Evolutionary conservation across 2,113 vertebrate genomes (phyloP).

Genomic region (Calonectris borealis): DNA sequence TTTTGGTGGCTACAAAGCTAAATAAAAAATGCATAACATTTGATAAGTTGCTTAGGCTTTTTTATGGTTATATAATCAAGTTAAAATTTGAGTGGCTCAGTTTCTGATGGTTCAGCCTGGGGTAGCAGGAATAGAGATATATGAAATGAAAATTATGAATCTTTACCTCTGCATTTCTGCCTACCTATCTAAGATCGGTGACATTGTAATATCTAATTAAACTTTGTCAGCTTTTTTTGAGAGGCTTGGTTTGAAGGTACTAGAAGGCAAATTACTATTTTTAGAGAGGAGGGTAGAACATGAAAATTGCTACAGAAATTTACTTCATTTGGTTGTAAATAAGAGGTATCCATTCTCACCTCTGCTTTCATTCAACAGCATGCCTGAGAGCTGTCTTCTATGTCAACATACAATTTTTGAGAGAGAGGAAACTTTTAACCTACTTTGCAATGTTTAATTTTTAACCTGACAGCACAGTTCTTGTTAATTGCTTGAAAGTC

Average conservation of each 20-base stretch:
- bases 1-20: neutral
- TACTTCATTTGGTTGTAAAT: neutral
- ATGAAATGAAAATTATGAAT: neutral
- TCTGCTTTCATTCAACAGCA: neutral
- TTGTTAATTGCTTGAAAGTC: conserved; percentile 77
- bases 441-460: conserved; percentile 74
- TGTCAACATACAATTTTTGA: conserved; percentile 39
- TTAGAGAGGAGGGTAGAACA: neutral
- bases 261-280: neutral
- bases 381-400: conserved; percentile 9
- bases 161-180: neutral
- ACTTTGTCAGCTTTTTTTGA: neutral
- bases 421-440: conserved; percentile 70
- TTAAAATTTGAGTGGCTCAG: neutral
- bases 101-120: neutral
- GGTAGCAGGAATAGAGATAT: neutral
- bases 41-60: neutral
- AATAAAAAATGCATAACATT: neutral
- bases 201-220: neutral
- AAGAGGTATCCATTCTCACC: neutral
- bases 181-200: neutral
- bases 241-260: neutral
- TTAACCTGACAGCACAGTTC: conserved; percentile 70
- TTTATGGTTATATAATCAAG: neutral
- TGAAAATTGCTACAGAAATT: neutral